Evolutionary conservation across 2,113 vertebrate species (phyloP).

Genomic region (human (Homo sapiens)): GRCh38 chr13:53473001-53473500

Average conservation of each 20-base stretch:
- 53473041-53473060: neutral
- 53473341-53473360: constrained; percentile 70
- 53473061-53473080: neutral
- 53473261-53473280: constrained; percentile 63
- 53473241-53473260: constrained; percentile 80
- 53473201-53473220: constrained; percentile 58
- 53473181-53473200: constrained; percentile 39
- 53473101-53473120: constrained; percentile 61
- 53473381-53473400: constrained; percentile 60
- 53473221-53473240: constrained; percentile 54
- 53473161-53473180: constrained; percentile 45
- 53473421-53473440: neutral
- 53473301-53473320: constrained; percentile 72
- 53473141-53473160: constrained; percentile 52
- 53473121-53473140: neutral
- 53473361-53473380: constrained; percentile 68
- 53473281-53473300: constrained; percentile 62
- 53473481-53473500: constrained; percentile 59
- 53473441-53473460: constrained; percentile 40
- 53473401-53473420: constrained; percentile 63
- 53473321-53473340: constrained; percentile 67
- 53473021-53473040: neutral
- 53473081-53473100: neutral
- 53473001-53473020: neutral
- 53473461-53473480: constrained; percentile 4